These are phyloP conservation scores for Cartodere bifasciata DNA, from an alignment of 2,888 invertebrate genomes.

Conservation along the genomic window DNA sequence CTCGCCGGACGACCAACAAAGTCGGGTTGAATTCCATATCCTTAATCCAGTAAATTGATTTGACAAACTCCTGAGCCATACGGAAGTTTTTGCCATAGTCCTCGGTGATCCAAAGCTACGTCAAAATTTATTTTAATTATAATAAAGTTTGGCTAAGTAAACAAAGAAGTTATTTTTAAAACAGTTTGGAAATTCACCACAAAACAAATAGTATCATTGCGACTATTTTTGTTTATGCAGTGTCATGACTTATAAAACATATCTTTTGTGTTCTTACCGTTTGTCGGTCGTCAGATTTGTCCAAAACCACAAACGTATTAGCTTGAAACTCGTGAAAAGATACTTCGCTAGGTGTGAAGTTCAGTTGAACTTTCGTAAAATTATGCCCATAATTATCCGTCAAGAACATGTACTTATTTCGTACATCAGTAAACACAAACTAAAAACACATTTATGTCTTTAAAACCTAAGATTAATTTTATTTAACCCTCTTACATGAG, in stretches of 20 bases:
- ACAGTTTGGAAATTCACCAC: too few relatives aligned
- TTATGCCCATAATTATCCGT: conserved; percentile 60
- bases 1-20: conserved; percentile 57
- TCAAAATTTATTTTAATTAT: conserved; percentile 15
- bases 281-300: conserved; percentile 53
- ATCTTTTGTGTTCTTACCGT: too few relatives aligned
- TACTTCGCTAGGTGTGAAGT: conserved; percentile 67
- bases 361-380: conserved; percentile 49
- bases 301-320: conserved; percentile 58
- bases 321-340: conserved; percentile 61
- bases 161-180: too few relatives aligned
- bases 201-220: too few relatives aligned
- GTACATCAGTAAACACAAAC: conserved; percentile 77
- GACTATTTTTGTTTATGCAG: too few relatives aligned
- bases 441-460: conserved; percentile 35
- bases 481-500: conserved; percentile 47
- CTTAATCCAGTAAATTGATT: conserved; percentile 63
- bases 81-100: conserved; percentile 65
- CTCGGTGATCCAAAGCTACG: conserved; percentile 61
- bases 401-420: conserved; percentile 62
- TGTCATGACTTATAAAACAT: too few relatives aligned
- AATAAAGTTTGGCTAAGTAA: background rate
- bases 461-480: background rate
- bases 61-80: conserved; percentile 57
- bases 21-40: conserved; percentile 31